These are phyloP conservation scores for Drosophila lacicola DNA, from an alignment of 2,888 invertebrate species.

Conservation along the genomic window DNA sequence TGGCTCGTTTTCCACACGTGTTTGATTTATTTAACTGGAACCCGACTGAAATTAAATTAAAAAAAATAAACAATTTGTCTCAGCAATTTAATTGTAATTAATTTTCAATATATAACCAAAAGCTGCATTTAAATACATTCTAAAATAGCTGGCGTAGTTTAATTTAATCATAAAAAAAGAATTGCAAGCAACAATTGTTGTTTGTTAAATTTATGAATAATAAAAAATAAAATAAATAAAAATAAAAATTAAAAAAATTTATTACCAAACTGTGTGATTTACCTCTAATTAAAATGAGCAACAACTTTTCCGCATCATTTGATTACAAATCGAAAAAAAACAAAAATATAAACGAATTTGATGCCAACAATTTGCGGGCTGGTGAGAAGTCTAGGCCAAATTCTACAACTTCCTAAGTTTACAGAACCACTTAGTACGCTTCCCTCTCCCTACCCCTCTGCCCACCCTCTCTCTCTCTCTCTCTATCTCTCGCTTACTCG, in stretches of 20 bases:
- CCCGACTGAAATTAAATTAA: neutral
- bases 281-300: conserved; percentile 2
- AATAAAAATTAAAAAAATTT: neutral
- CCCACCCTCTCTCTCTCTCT: neutral
- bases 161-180: too few relatives aligned
- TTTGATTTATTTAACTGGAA: conserved; percentile 19
- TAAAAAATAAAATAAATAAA: too few relatives aligned
- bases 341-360: conserved; percentile 3
- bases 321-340: conserved; percentile 6
- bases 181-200: too few relatives aligned
- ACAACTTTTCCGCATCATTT: conserved; percentile 45
- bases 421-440: conserved; percentile 67
- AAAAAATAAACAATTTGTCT: too few relatives aligned
- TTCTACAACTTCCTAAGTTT: conserved; percentile 44
- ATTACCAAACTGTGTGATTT: neutral
- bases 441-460: too few relatives aligned
- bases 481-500: too few relatives aligned
- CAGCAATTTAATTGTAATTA: too few relatives aligned
- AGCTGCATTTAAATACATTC: too few relatives aligned
- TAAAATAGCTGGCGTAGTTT: too few relatives aligned
- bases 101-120: too few relatives aligned
- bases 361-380: conserved; percentile 32
- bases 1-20: conserved; percentile 6
- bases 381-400: conserved; percentile 37
- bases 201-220: too few relatives aligned